Evolutionary conservation across 2,888 invertebrate genomes (phyloP), one percentile per base, ranked within the genome.

Genomic region (Campoletis raptor): DNA sequence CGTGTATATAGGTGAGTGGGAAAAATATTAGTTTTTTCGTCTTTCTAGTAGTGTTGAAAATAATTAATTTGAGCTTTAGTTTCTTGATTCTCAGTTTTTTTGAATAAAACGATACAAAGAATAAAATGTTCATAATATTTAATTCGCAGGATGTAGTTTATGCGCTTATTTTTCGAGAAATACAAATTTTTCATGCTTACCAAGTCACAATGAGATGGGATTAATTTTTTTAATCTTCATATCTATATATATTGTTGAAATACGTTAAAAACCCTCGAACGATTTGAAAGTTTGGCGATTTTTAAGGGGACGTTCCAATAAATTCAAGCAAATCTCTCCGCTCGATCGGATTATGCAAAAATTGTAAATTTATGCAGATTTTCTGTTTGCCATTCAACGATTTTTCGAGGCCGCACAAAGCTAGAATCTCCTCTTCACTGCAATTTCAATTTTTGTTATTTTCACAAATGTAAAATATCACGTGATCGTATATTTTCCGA

Each of bases 351-450:
- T 37, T 36, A 72, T 48, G 52, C 52, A 37, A 52, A 72, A 72
- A 52, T 72, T 72, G 72, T 36, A 72, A 72, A 72, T 72, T 48
- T 72, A 72, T 72, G 72, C 36, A 52, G n/a, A 72, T 72, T 72
- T 54, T 52, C 0, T 37, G 72, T 37, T 72, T 52, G 54, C 37
- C 18, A 21, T n/a, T 67, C 67, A 67, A 9, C 67, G 0, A 40
- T 40, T 67, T 67, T 40, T 67, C 40, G 40, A n/a, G 10, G 10
- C n/a, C 9, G n/a, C 9, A 40, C n/a, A n/a, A 67, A 67, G 6
- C 67, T n/a, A 3, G n/a, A 67, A 67, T 30, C 18, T 36, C 18
- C 30, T 18, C 2, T 18, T 30, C 15, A 24, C 24, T 24, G 42
- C 42, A 48, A 70, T 70, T 48, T 18, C 1, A 18, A 18, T 48